These are phyloP conservation scores for Boulengeromyrus knoepffleri DNA, from an alignment of 2,113 vertebrate species.

Conservation along the genomic window DNA sequence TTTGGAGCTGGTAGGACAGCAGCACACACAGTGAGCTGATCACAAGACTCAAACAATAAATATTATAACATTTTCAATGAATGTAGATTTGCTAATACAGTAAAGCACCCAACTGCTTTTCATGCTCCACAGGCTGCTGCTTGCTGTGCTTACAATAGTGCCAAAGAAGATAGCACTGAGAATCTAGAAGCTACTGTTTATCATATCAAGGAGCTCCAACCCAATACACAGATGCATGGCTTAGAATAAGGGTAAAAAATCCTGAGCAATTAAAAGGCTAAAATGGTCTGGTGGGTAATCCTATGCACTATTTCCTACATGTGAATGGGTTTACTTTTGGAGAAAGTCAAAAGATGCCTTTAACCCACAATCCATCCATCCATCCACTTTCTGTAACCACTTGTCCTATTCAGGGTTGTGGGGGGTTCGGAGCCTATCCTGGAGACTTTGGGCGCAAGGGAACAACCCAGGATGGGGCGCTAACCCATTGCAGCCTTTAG, in stretches of 20 bases:
- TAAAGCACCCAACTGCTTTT: conserved; percentile 20
- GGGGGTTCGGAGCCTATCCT: no score
- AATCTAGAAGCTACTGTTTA: conserved; percentile 15
- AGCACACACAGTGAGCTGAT: not conserved
- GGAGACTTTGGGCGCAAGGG: no score
- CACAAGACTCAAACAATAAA: not conserved
- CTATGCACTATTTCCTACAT: not conserved
- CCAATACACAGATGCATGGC: no score
- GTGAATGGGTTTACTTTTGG: not conserved
- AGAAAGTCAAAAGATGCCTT: not conserved
- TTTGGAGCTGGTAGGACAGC: not conserved
- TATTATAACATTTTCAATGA: not conserved
- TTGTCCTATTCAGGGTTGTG: not conserved
- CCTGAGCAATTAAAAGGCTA: not conserved
- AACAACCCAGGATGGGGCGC: no score
- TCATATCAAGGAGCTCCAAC: not conserved
- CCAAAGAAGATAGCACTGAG: conserved; percentile 37
- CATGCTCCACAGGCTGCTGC: conserved; percentile 45
- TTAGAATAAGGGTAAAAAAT: not conserved
- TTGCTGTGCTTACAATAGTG: conserved; percentile 42
- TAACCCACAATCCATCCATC: not conserved
- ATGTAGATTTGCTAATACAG: not conserved
- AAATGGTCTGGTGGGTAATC: not conserved
- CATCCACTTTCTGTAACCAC: not conserved
- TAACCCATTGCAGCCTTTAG: no score